These are phyloP conservation scores for Gymnopithys bicolor DNA, from an alignment of 2,797 vertebrate species.

Conservation along the genomic window DNA sequence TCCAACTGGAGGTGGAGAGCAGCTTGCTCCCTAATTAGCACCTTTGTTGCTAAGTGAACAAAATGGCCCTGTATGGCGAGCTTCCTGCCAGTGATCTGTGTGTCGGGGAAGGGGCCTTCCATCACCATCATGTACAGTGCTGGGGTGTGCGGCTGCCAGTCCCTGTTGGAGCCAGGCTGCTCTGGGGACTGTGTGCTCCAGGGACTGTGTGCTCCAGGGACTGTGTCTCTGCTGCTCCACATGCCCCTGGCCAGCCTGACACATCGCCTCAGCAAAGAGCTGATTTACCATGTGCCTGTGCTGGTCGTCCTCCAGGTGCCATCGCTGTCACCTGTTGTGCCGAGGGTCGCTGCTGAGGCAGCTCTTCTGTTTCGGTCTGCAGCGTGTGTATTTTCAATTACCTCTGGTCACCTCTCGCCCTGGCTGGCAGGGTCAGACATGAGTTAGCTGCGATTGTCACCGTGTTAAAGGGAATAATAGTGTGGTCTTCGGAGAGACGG, in stretches of 20 bases:
- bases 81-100: conserved; percentile 67
- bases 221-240: fast-evolving
- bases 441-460: background rate
- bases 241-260: fast-evolving
- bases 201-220: fast-evolving
- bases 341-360: background rate
- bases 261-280: background rate
- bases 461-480: background rate
- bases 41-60: conserved; percentile 82
- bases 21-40: conserved; percentile 78
- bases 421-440: background rate
- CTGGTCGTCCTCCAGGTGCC: fast-evolving
- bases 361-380: background rate
- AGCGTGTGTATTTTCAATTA: background rate
- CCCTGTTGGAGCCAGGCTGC: background rate
- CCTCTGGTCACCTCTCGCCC: background rate
- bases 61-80: conserved; percentile 71
- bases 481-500: fast-evolving
- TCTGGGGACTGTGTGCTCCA: background rate
- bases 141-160: background rate
- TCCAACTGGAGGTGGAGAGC: background rate
- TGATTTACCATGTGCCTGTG: fast-evolving
- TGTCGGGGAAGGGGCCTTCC: conserved; percentile 64
- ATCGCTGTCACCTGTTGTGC: background rate
- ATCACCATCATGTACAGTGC: background rate